Base-by-base conservation (phyloP, 2,797 vertebrate genomes). In the Gymnothorax reevesii region DNA sequence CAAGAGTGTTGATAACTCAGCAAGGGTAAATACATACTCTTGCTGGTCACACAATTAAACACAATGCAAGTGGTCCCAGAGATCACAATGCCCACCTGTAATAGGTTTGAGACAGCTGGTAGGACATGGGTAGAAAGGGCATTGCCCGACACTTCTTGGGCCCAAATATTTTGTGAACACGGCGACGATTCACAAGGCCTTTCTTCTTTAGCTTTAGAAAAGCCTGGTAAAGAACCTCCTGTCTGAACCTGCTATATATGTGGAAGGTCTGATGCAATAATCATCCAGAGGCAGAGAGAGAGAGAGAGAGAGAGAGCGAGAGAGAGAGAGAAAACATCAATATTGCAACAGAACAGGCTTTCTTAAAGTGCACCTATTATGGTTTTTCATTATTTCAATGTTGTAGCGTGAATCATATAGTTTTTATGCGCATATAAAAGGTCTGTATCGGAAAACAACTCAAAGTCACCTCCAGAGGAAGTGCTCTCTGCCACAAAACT, bases 41-140 rank as follows among this genome's bases (percentile, higher is more conserved):
- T 7, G 12, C 42, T 33, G 27, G 33, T 9, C 71, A 75, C 42
- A 5, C 54, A 79, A 54, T 79, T 15, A 79, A 52, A 49, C 7
- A 2, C 13, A 17, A 49, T 52, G 75, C 75, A 10, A 17, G 71
- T 22, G 27, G 10, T 73, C n/a, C 4, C 25, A 42, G 8, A 17
- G 27, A 1, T 49, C 33, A 3, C 12, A 0, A 33, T 25, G 9
- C 52, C 71, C 83, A 87, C 86, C 96, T 97, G 96, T 97, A 99
- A 94, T 98, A 99, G 86, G 95, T 95, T 94, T 99, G 98, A 55
- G 98, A 99, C 52, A 99, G 94, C 92, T 99, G 98, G 92, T 97
- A 99, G 85, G 98, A 99, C 98, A 99, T 99, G 80, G 98, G 97
- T 66, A 97, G 95, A 4, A 99, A 98, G 89, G 98, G 98, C 89